Percentiles rank a stretch among this genome's conserved stretches.
Evolutionary conservation across 2,113 vertebrate genomes (phyloP).

Genomic region (Bujurquina vittata): DNA sequence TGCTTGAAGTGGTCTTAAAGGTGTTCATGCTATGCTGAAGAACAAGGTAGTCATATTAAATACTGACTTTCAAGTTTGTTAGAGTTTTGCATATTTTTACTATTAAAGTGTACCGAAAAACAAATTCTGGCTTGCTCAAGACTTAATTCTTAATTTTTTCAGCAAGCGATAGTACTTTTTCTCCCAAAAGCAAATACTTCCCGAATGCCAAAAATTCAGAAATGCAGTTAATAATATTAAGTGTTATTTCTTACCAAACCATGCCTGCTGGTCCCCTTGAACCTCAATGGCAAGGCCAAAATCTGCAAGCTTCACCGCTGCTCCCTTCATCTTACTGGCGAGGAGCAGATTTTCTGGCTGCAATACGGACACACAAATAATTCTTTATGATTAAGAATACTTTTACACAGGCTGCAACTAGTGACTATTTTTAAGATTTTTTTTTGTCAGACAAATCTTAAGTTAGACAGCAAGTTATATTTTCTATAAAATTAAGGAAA

Average conservation of each 20-base stretch:
- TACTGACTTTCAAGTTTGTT: background rate
- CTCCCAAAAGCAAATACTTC: background rate
- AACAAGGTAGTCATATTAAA: background rate
- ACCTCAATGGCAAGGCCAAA: conserved; percentile 98
- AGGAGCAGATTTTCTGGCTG: conserved; percentile 98
- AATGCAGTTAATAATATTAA: background rate
- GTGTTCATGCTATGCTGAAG: background rate
- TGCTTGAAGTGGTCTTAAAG: too few relatives aligned
- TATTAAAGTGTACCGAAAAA: too few relatives aligned
- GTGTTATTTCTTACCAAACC: conserved; percentile 90
- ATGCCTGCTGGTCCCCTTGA: conserved; percentile 97
- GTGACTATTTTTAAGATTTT: background rate
- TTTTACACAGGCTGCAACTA: background rate
- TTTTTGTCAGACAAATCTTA: background rate
- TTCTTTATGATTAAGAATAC: background rate
- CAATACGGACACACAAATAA: conserved; percentile 17
- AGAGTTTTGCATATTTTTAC: background rate
- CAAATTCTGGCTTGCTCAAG: background rate
- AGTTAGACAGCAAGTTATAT: background rate
- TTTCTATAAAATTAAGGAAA: background rate
- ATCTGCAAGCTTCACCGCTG: conserved; percentile 97
- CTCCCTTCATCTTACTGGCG: conserved; percentile 98
- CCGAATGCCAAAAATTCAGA: background rate
- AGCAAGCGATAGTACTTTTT: background rate
- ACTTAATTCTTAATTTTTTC: background rate